Evolutionary conservation across 2,113 vertebrate species (phyloP), one percentile per base, ranked within the genome.

Genomic region (Lathamus discolor): DNA sequence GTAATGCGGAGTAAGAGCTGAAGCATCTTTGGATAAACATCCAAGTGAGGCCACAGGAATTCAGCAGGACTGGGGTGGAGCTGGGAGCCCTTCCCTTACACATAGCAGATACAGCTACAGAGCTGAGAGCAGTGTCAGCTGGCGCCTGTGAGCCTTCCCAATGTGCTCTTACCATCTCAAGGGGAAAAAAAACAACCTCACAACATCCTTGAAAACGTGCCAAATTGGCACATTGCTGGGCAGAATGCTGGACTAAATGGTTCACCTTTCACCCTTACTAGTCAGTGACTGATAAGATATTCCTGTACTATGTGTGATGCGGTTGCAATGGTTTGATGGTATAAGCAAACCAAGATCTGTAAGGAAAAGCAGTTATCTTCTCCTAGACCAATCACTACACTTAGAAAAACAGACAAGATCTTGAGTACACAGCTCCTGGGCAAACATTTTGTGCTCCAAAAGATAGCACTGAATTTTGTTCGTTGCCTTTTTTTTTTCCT

Each of bases 121-220:
- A 73, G 85, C 81, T 62, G 76, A 95, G 77, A 75, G 79, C 89
- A 70, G 64, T 6, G 0, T 93, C 93, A 87, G 89, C 86, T 81
- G 89, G 62, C 27, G 64, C 39, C 77, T 75, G 28, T 0, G 0
- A 78, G 68, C 37, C 48, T 86, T 63, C 24, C 73, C 1, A 1
- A 80, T 9, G 0, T 0, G 0, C 49, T 88, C 39, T 39, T 51
- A 51, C 31, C 5, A 2, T 52, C 77, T 68, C 66, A 90, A 68
- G 55, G 18, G 41, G 2, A 39, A 72, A n/a, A 41, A 72, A 78
- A 5, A 0, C 49, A 80, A 31, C 61, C 43, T 75, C 51, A 44
- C 54, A 43, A 54, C 64, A 28, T 39, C 66, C 70, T 87, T 87
- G 91, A 87, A 88, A 48, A 41, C 10, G 25, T 52, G 51, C 86